Base-by-base conservation (phyloP, 37 sponge, comb jelly and placozoan species). In the Geodia barretti region DNA sequence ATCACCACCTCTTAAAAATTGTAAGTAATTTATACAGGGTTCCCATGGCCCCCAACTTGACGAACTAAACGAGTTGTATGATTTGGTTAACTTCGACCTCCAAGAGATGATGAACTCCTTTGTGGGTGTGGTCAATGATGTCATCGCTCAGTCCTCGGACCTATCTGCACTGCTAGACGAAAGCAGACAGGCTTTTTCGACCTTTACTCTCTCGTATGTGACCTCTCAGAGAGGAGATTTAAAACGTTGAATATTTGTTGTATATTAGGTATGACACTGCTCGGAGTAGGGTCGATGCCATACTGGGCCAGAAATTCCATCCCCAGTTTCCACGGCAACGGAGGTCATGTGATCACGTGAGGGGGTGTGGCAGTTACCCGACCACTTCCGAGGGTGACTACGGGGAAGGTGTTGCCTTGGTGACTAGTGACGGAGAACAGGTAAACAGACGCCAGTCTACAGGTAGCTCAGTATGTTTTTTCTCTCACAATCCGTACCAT, bases 351-450 rank as follows among this genome's bases (percentile, higher is more conserved):
- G 80, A 80, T 36, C 68, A 77, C 32, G 32, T 39, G 0, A 80
- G 74, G 81, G 90, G 87, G 60, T 94, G 95, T 94, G 95, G 95
- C 36, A 73, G 37, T 20, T 94, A 83, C 61, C 95, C 95, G 23
- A 47, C 87, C 14, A 94, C 88, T 35, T 69, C 77, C 4, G 69
- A 69, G 1, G 85, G 70, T 32, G 31, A 7, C 1, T 94, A 66
- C 76, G 59, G 72, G 4, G 41, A 41, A 25, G 95, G 95, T 21
- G 75, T 94, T 38, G 88, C 82, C 60, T 74, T 91, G 24, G 28
- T 28, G 23, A 39, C 47, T 25, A 24, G 32, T 8, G 72, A 36
- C 4, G 20, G 39, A 5, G 25, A 33, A 32, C 60, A 84, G 69
- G 76, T 87, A 62, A 8, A 21, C 1, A 41, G 54, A 47, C 11